Evolutionary conservation across 2,797 vertebrate species (phyloP).

Genomic region (Acomys russatus): DNA sequence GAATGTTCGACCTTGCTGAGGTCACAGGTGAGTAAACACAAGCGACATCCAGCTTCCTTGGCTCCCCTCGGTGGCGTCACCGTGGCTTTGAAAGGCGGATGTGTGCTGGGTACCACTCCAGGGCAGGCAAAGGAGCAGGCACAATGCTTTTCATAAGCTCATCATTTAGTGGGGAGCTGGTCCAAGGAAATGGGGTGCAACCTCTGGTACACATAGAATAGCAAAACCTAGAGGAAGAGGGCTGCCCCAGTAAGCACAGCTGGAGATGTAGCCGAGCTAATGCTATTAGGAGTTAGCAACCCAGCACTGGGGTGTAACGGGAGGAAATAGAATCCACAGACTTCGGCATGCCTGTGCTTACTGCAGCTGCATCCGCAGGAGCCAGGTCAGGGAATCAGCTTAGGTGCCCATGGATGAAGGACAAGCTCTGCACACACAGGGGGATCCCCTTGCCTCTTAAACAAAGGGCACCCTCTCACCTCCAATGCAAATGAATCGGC

Average conservation of each 20-base stretch:
- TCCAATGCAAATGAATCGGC: background rate
- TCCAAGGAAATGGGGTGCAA: background rate
- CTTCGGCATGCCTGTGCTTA: background rate
- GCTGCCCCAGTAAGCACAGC: rapidly evolving
- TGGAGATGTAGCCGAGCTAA: background rate
- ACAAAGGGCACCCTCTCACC: background rate
- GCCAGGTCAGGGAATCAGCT: background rate
- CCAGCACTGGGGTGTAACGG: background rate
- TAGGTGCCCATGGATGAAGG: background rate
- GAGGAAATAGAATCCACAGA: too few species aligned
- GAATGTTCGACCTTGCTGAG: rapidly evolving
- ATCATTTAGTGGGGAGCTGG: background rate
- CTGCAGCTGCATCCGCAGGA: background rate
- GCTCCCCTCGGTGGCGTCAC: rapidly evolving
- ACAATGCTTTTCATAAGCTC: rapidly evolving
- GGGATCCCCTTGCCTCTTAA: background rate
- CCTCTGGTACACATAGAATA: background rate
- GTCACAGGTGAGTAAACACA: background rate
- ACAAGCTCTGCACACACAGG: background rate
- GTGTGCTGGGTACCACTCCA: background rate
- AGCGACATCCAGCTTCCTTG: background rate
- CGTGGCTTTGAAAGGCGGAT: background rate
- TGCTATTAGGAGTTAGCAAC: background rate
- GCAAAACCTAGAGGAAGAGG: background rate
- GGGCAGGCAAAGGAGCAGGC: background rate